Percentiles rank a stretch among this genome's conserved stretches.
Conservation (phyloP, 2,113 vertebrate genomes). For the Mystacornis crossleyi region DNA sequence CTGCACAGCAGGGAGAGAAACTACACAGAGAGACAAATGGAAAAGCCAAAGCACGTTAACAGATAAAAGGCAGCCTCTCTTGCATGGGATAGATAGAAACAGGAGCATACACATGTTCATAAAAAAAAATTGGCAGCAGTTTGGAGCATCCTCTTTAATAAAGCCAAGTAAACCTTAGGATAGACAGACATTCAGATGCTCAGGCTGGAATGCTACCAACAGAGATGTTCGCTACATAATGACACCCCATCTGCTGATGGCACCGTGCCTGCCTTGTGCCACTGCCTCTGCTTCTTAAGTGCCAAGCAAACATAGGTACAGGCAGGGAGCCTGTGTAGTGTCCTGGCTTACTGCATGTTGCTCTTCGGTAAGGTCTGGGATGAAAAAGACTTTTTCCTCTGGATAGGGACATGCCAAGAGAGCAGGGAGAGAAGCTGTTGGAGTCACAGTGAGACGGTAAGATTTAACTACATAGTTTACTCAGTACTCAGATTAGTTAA, state of each 20-base stretch:
- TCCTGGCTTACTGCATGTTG: background rate
- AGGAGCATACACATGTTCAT: conserved; percentile 19
- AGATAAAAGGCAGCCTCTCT: background rate
- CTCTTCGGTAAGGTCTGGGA: background rate
- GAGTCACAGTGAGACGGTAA: background rate
- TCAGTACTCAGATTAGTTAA: background rate
- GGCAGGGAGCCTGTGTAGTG: background rate
- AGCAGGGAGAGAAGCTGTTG: background rate
- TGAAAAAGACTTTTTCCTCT: background rate
- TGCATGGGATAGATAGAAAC: background rate
- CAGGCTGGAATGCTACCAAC: conserved; percentile 16
- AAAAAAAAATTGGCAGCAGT: conserved; percentile 15
- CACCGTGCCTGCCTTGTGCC: conserved; percentile 16
- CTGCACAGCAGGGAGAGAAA: background rate
- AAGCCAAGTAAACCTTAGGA: conserved; percentile 47
- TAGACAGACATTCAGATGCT: conserved; percentile 39
- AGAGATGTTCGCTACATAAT: background rate
- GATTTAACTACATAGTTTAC: background rate
- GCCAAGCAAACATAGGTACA: conserved; percentile 13
- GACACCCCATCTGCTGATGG: conserved; percentile 32
- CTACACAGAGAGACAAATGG: background rate
- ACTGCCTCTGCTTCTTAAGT: background rate
- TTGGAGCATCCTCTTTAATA: background rate
- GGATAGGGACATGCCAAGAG: background rate
- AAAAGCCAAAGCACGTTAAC: background rate